Evolutionary conservation across 2,888 invertebrate genomes (phyloP).

Genomic region (Sussaba pulchella): DNA sequence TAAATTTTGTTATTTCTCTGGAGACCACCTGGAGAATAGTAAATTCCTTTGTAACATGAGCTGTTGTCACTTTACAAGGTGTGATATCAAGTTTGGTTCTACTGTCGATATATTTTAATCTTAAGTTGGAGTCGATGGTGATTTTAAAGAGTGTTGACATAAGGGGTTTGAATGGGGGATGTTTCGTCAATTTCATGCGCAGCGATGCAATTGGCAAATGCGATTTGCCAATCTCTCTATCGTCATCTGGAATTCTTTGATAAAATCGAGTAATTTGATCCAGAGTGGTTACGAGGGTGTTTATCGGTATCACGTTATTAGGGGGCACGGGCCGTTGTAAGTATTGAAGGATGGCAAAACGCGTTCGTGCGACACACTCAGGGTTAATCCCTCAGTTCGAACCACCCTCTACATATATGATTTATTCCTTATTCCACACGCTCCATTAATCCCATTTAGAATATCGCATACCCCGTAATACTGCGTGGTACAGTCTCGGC

Average conservation of each 20-base stretch:
- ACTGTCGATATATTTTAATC: too few species aligned
- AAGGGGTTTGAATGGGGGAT: not conserved
- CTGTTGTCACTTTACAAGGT: too few species aligned
- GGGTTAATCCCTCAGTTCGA: conserved; percentile 17
- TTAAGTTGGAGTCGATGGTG: too few species aligned
- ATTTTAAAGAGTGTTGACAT: not conserved
- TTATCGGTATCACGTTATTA: conserved; percentile 67
- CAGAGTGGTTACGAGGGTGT: conserved; percentile 61
- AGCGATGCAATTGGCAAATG: conserved; percentile 21
- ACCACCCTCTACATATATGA: conserved; percentile 45
- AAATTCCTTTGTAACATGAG: too few species aligned
- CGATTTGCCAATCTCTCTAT: conserved; percentile 26
- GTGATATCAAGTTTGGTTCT: not conserved
- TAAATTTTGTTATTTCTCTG: too few species aligned
- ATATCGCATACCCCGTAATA: conserved; percentile 58
- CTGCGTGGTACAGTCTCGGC: conserved; percentile 44
- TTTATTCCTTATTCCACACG: conserved; percentile 63
- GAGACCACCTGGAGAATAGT: too few species aligned
- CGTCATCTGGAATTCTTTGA: conserved; percentile 41
- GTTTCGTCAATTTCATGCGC: conserved; percentile 7
- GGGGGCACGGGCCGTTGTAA: conserved; percentile 43
- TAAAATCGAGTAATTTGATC: conserved; percentile 68
- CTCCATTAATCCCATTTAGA: conserved; percentile 62
- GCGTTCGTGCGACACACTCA: conserved; percentile 57
- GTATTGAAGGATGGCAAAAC: conserved; percentile 58